Percentiles rank a stretch among this genome's conserved stretches.
Conservation (phyloP, 92 coral and sea anemone species). For the Epizoanthus scotinus region DNA sequence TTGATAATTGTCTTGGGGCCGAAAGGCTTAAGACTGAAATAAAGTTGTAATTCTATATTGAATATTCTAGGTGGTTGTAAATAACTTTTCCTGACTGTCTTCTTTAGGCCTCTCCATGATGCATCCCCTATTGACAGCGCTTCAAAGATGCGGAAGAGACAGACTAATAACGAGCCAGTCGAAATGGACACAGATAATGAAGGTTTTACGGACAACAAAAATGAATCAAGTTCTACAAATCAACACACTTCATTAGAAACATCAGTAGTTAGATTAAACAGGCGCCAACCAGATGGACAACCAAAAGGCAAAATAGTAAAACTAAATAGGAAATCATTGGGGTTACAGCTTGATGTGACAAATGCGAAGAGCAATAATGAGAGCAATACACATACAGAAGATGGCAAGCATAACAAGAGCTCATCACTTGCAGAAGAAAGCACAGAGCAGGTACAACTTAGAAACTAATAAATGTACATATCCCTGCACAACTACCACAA, state of each 20-base stretch:
- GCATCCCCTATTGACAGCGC: not conserved
- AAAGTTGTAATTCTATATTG: too few species aligned
- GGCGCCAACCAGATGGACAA: not conserved
- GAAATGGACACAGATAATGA: not conserved
- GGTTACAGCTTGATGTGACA: conserved; percentile 31
- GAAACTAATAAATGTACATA: not conserved
- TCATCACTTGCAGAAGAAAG: conserved; percentile 4
- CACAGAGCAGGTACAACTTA: not conserved
- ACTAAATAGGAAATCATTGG: conserved; percentile 70
- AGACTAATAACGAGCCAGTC: not conserved
- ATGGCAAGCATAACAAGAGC: not conserved
- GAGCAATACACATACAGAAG: not conserved
- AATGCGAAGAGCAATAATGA: conserved; percentile 7
- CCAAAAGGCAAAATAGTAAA: conserved; percentile 72
- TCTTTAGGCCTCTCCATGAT: conserved; percentile 18
- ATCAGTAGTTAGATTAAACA: conserved; percentile 32
- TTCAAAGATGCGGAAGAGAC: conserved; percentile 5
- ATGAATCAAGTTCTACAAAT: not conserved
- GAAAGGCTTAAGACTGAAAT: too few species aligned
- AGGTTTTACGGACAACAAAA: not conserved
- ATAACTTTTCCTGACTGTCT: not conserved
- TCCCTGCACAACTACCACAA: not conserved
- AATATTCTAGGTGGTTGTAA: too few species aligned
- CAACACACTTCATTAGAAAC: conserved; percentile 7
- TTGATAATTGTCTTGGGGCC: too few species aligned